A percentile compares a stretch with the other conserved stretches of the same genome.
Conservation (phyloP, 2,113 vertebrate species). For the Microtus oregoni region DNA sequence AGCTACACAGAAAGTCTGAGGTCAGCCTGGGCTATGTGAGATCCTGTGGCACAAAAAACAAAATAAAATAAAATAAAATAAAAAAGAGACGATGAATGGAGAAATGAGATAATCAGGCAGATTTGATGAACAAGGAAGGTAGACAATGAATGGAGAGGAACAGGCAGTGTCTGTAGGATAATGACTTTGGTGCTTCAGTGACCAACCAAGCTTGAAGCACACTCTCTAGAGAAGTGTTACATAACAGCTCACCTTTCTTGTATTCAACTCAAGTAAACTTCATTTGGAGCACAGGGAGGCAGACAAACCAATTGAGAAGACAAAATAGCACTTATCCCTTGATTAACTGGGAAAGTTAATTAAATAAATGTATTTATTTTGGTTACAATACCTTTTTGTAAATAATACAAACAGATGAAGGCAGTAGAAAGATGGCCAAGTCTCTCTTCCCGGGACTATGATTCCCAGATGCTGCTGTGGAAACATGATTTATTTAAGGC, state of each 20-base stretch:
- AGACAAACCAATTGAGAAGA: background rate
- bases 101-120: background rate
- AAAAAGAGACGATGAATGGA: background rate
- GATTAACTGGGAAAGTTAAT: background rate
- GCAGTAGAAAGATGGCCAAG: background rate
- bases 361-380: conserved; percentile 29
- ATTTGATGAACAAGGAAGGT: background rate
- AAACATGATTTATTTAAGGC: background rate
- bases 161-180: background rate
- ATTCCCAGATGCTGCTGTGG: background rate
- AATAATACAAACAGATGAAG: background rate
- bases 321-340: background rate
- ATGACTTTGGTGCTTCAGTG: background rate
- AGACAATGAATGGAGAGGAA: background rate
- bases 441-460: background rate
- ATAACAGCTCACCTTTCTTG: background rate
- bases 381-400: background rate
- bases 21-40: background rate
- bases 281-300: background rate
- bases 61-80: background rate
- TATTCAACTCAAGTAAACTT: conserved; percentile 1
- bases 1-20: background rate
- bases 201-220: background rate
- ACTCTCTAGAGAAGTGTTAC: background rate
- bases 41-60: background rate